Evolutionary conservation across 2,113 vertebrate species (phyloP).

Genomic region (Semicossyphus pulcher): DNA sequence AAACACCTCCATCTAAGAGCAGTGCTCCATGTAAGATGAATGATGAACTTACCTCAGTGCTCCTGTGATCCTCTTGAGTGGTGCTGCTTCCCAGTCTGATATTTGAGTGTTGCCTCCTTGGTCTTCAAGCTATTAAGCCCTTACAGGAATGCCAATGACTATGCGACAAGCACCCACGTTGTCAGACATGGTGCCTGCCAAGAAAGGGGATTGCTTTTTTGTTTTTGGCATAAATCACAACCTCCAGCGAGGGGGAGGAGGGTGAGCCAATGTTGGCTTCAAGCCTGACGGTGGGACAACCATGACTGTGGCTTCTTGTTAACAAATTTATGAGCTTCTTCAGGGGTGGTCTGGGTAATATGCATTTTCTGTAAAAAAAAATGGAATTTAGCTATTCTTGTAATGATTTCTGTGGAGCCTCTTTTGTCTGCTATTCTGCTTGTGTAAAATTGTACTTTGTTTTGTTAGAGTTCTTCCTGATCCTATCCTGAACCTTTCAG

Average conservation of each 20-base stretch:
- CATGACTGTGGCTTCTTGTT: not conserved
- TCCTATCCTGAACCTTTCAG: not conserved
- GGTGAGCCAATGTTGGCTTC: constrained; percentile 3
- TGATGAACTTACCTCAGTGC: constrained; percentile 68
- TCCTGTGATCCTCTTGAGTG: constrained; percentile 54
- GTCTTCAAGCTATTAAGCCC: constrained; percentile 74
- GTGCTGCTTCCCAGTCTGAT: constrained; percentile 67
- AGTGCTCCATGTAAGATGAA: constrained; percentile 44
- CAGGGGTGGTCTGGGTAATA: not conserved
- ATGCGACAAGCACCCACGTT: constrained; percentile 57
- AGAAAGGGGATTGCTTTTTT: constrained; percentile 63
- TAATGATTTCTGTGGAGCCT: not conserved
- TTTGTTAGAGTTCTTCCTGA: not conserved
- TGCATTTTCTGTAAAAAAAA: not conserved
- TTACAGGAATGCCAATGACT: constrained; percentile 70
- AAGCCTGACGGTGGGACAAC: constrained; percentile 19
- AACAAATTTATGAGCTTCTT: not conserved
- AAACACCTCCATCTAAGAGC: constrained; percentile 33
- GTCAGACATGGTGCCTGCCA: constrained; percentile 58
- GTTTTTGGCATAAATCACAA: constrained; percentile 65
- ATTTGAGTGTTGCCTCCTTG: constrained; percentile 66
- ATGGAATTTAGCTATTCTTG: not conserved
- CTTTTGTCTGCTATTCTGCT: not conserved
- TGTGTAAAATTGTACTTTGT: not conserved
- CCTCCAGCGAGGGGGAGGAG: constrained; percentile 36